phyloP scores from a whole-genome alignment of 2,113 vertebrate species.

The Manacus vitellinus region DNA sequence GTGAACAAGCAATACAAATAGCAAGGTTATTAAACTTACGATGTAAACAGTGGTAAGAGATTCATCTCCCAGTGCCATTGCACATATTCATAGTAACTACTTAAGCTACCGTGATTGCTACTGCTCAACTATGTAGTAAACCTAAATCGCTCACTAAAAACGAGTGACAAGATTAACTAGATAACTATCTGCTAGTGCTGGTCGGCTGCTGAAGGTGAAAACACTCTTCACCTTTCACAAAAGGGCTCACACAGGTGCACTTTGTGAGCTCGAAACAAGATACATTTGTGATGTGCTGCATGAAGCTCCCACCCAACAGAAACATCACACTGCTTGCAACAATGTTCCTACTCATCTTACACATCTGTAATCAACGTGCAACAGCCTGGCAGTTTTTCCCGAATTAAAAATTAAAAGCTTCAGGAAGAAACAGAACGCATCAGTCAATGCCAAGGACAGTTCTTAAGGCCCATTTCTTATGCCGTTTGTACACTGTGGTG shows the following conservation, averaged over 20 bases:
- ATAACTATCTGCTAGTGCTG: background rate
- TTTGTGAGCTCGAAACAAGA: background rate
- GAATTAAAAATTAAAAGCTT: background rate
- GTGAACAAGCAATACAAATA: background rate
- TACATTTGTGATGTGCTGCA: background rate
- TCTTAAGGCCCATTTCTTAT: accelerated
- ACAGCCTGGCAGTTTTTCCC: background rate
- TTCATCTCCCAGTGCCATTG: background rate
- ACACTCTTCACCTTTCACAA: background rate
- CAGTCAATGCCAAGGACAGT: background rate
- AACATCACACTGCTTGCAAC: background rate
- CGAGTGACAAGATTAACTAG: background rate
- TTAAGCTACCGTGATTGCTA: background rate
- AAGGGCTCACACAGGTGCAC: background rate
- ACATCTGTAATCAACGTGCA: background rate
- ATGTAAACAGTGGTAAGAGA: background rate
- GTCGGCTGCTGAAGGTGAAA: background rate
- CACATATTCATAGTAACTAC: background rate
- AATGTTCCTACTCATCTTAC: background rate
- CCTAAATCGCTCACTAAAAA: background rate
- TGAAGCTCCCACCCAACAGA: background rate
- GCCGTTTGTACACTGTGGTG: background rate
- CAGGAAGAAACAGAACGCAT: background rate
- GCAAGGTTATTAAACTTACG: background rate
- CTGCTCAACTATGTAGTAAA: background rate